Conservation (phyloP, 2,888 invertebrate species). For the Drosophila acutilabella region DNA sequence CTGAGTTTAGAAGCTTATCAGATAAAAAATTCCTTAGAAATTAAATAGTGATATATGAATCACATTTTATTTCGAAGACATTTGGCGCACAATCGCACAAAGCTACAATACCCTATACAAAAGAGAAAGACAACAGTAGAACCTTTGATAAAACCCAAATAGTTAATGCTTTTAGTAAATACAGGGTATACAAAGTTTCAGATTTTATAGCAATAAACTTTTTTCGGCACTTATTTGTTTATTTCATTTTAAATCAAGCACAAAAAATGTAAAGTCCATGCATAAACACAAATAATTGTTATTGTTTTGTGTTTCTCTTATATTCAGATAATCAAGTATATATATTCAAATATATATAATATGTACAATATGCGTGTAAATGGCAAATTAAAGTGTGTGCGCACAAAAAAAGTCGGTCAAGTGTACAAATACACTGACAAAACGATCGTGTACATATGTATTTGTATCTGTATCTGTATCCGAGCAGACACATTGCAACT, state of each 20-base stretch:
- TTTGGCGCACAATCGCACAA: background rate
- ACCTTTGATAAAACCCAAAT: background rate
- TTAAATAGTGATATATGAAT: background rate
- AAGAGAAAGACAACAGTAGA: background rate
- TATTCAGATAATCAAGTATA: conserved; percentile 2
- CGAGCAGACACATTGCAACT: conserved; percentile 17
- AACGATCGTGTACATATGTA: background rate
- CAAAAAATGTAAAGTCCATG: conserved; percentile 28
- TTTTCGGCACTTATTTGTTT: conserved; percentile 1
- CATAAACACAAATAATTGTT: conserved; percentile 33
- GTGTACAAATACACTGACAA: conserved; percentile 50
- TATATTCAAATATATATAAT: background rate
- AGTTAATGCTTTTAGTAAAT: background rate
- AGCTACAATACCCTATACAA: background rate
- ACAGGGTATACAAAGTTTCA: background rate
- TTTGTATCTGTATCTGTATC: conserved; percentile 15
- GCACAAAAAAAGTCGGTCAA: conserved; percentile 68
- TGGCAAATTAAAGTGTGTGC: conserved; percentile 30
- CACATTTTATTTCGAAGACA: background rate
- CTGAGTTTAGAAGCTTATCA: background rate
- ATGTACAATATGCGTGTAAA: conserved; percentile 16
- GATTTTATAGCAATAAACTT: background rate
- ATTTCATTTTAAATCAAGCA: background rate
- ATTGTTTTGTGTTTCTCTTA: conserved; percentile 30
- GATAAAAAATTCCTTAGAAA: background rate